A percentile compares a stretch with the other conserved stretches of the same genome.
These are phyloP conservation scores for Hymenochirus boettgeri DNA, from an alignment of 2,113 vertebrate species.

Conservation along the genomic window DNA sequence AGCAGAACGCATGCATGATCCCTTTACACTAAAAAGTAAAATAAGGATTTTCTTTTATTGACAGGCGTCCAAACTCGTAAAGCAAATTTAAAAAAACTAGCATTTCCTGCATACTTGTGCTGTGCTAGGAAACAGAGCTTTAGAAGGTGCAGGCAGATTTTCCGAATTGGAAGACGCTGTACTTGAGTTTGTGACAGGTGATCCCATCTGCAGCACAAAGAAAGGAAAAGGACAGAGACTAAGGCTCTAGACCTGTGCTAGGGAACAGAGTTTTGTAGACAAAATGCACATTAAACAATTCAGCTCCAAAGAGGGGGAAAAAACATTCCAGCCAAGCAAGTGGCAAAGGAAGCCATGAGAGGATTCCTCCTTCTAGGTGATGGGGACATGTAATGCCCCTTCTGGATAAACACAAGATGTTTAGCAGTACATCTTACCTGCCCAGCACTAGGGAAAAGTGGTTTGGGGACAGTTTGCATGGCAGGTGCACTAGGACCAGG, in stretches of 20 bases:
- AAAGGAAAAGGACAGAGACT: conserved; percentile 83
- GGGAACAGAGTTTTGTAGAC: neutral
- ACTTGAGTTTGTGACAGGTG: conserved; percentile 92
- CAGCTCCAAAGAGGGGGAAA: too few relatives aligned
- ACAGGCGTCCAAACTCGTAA: conserved; percentile 11
- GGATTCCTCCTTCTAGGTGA: neutral
- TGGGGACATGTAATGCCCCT: too few relatives aligned
- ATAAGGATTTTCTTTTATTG: too few relatives aligned
- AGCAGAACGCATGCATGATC: conserved; percentile 76
- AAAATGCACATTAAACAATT: neutral
- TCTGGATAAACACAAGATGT: too few relatives aligned
- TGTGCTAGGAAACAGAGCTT: conserved; percentile 92
- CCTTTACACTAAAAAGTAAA: too few relatives aligned
- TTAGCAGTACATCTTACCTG: conserved; percentile 69
- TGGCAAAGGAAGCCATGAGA: neutral
- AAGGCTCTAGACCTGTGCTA: neutral
- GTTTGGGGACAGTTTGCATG: conserved; percentile 84
- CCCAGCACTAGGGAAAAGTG: conserved; percentile 93
- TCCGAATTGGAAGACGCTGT: conserved; percentile 91
- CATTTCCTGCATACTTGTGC: conserved; percentile 91
- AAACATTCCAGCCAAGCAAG: neutral
- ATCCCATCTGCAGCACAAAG: conserved; percentile 98
- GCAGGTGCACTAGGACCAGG: conserved; percentile 65
- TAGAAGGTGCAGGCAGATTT: conserved; percentile 94
- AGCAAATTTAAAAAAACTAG: conserved; percentile 70